phyloP scores from a whole-genome alignment of 2,113 vertebrate genomes.

The Heterochromis multidens region DNA sequence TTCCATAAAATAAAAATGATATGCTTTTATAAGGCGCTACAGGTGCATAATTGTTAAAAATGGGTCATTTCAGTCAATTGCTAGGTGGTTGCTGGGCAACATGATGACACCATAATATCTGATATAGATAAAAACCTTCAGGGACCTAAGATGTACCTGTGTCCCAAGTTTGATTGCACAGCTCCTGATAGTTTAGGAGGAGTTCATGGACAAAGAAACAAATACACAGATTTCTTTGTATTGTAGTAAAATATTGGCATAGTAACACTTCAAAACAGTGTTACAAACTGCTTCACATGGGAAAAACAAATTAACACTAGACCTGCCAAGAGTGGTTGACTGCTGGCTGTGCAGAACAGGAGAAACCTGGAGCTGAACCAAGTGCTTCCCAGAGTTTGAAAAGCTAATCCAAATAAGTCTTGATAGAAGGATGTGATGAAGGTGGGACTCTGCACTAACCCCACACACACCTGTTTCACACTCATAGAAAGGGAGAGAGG shows the following conservation, averaged over 20 bases:
- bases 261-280: neutral
- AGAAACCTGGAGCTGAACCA: neutral
- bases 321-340: neutral
- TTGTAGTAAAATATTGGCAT: neutral
- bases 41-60: neutral
- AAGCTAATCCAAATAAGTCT: neutral
- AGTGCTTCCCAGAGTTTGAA: no score
- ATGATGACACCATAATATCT: neutral
- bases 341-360: neutral
- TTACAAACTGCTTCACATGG: neutral
- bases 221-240: neutral
- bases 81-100: neutral
- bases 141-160: neutral
- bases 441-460: accelerated
- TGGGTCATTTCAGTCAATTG: neutral
- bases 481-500: neutral
- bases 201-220: neutral
- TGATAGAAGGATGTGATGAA: neutral
- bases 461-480: neutral
- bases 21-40: neutral
- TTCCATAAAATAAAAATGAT: neutral
- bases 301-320: neutral
- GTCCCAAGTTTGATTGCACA: neutral
- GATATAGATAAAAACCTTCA: neutral
- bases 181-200: neutral